phyloP scores from a whole-genome alignment of 2,113 vertebrate genomes.

The Arothron firmamentum region DNA sequence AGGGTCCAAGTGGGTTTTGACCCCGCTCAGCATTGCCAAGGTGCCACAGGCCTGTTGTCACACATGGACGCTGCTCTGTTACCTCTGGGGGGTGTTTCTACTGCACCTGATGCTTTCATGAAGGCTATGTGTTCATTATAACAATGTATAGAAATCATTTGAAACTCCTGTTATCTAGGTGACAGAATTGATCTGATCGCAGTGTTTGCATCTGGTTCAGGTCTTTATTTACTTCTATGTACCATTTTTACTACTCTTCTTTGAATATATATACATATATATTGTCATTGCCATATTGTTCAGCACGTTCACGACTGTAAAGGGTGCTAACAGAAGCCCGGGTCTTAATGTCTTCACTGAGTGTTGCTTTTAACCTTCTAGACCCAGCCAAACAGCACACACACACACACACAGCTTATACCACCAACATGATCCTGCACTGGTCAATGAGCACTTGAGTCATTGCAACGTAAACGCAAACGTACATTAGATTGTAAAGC shows the following conservation, averaged over 20 bases:
- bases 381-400: constrained; percentile 1
- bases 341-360: constrained; percentile 20
- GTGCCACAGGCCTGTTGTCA: constrained; percentile 26
- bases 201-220: too few species aligned
- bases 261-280: constrained; percentile 1
- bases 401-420: neutral
- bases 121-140: constrained; percentile 6
- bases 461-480: neutral
- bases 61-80: neutral
- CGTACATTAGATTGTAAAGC: too few species aligned
- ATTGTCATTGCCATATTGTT: neutral
- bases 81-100: too few species aligned
- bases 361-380: neutral
- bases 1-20: constrained; percentile 11
- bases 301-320: neutral
- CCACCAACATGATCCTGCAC: too few species aligned
- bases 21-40: constrained; percentile 19
- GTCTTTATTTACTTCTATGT: neutral
- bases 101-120: constrained; percentile 6
- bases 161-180: neutral
- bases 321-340: constrained; percentile 26
- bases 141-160: neutral
- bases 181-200: too few species aligned
- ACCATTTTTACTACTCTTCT: constrained; percentile 7
- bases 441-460: too few species aligned